Evolutionary conservation across 2,888 invertebrate genomes (phyloP).

Genomic region (Drosophila vallismaia): DNA sequence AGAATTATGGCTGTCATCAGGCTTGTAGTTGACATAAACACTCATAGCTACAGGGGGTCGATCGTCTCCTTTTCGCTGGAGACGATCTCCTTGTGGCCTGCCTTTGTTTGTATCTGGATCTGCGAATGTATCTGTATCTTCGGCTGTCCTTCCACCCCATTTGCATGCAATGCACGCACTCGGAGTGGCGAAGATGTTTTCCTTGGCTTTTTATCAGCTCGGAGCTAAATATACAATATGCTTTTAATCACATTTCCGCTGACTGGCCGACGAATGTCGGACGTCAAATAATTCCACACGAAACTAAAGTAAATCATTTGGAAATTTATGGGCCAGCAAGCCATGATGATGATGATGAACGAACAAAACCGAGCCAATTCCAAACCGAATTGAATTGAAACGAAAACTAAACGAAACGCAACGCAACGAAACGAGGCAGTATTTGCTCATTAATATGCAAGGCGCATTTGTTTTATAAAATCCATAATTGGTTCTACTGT

Average conservation of each 20-base stretch:
- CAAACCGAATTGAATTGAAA: constrained; percentile 7
- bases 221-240: constrained; percentile 74
- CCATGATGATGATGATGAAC: constrained; percentile 38
- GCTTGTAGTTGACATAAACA: constrained; percentile 78
- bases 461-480: constrained; percentile 82
- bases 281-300: constrained; percentile 79
- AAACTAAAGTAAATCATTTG: constrained; percentile 82
- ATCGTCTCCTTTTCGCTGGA: constrained; percentile 49
- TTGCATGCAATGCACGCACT: constrained; percentile 76
- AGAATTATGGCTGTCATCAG: constrained; percentile 81
- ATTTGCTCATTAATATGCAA: constrained; percentile 72
- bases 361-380: constrained; percentile 29
- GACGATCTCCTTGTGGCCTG: constrained; percentile 10
- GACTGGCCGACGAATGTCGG: constrained; percentile 29
- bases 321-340: constrained; percentile 76
- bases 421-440: constrained; percentile 3
- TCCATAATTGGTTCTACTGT: constrained; percentile 83
- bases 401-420: constrained; percentile 19
- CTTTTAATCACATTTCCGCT: constrained; percentile 80
- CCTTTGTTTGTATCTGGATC: constrained; percentile 32
- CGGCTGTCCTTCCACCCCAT: constrained; percentile 44
- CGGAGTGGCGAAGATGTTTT: constrained; percentile 31
- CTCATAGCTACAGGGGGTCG: constrained; percentile 73
- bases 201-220: constrained; percentile 37
- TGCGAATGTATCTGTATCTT: constrained; percentile 1